Evolutionary conservation across 1,140 invertebrate genomes (phyloP), one percentile per base, ranked within the genome.

Genomic region (Drosophila mauritiana): DNA sequence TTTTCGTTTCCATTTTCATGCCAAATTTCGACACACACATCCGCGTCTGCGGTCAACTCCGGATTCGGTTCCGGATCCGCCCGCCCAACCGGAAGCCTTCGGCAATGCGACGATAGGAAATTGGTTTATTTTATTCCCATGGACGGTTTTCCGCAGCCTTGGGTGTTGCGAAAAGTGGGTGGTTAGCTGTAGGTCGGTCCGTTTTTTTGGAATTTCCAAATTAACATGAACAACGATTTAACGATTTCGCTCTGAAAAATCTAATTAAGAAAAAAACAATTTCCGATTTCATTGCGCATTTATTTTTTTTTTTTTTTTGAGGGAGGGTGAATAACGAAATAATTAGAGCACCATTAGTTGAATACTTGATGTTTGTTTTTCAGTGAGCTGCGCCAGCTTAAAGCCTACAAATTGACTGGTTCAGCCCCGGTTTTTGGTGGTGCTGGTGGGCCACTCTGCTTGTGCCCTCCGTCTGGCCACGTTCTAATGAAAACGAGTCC

Each of bases 121-220:
- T 88, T 88, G 83, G 83, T 89, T 80, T 83, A 86, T 86, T 83
- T 86, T 83, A 83, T 89, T 73, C 67, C 54, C 70, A 89, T 83
- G 68, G 78, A 82, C 58, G 65, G 83, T 61, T 79, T 53, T 40
- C 64, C 45, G 49, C 31, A 27, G 40, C 53, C 36, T 56, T 39
- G 56, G 40, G 17, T 10, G 22, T 42, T 8, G 27, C 0, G 27
- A 31, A 8, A 31, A 31, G 7, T 11, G 27, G 20, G 27, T 27
- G 3, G 22, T 42, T 58, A 31, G 8, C 1, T 12, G 10, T n/a
- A 2, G 27, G 48, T 15, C 2, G 46, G 37, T 39, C 37, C 27
- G 48, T 11, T 34, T 11, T 34, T 34, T 43, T 53, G n/a, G 52
- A 53, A 59, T 72, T 83, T 83, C 52, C 11, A 82, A 79, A 86